A percentile compares a stretch with the other conserved stretches of the same genome.
Conservation (phyloP, 2,797 vertebrate species). For the Syncerus caffer region DNA sequence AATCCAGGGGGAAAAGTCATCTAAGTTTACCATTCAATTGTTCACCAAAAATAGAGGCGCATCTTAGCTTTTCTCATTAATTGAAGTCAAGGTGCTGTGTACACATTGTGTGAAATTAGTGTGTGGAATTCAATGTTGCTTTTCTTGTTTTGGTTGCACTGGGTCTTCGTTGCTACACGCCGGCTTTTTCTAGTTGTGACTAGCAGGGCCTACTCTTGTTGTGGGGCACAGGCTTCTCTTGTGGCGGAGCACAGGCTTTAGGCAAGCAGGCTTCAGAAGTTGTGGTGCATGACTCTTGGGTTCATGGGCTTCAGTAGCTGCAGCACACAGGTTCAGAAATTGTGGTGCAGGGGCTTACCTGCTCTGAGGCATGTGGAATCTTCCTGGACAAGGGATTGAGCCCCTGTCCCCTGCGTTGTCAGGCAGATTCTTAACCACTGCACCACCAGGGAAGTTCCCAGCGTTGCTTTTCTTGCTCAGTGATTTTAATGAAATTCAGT, state of each 20-base stretch:
- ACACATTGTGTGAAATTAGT: constrained; percentile 78
- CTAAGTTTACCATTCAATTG: constrained; percentile 87
- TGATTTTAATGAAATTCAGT: constrained; percentile 78
- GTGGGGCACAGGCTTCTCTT: too few relatives aligned
- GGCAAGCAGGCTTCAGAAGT: neutral
- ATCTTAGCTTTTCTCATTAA: constrained; percentile 82
- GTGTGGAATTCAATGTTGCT: constrained; percentile 78
- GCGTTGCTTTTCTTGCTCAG: constrained; percentile 74
- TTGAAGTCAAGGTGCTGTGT: constrained; percentile 88
- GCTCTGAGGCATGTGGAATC: neutral
- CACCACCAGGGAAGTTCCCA: neutral
- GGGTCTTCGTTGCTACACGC: neutral
- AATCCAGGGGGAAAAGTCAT: constrained; percentile 80
- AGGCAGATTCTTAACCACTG: neutral
- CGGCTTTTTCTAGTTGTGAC: neutral
- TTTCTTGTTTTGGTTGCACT: neutral
- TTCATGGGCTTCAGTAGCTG: neutral
- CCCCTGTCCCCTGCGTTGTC: neutral
- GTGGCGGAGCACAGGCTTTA: neutral
- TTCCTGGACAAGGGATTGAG: neutral
- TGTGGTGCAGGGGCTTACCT: neutral
- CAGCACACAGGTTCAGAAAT: neutral
- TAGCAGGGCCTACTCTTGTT: neutral
- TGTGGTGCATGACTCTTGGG: neutral
- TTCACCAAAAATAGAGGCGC: constrained; percentile 89